Evolutionary conservation across 2,113 vertebrate species (phyloP).

Genomic region (Salvelinus fontinalis): DNA sequence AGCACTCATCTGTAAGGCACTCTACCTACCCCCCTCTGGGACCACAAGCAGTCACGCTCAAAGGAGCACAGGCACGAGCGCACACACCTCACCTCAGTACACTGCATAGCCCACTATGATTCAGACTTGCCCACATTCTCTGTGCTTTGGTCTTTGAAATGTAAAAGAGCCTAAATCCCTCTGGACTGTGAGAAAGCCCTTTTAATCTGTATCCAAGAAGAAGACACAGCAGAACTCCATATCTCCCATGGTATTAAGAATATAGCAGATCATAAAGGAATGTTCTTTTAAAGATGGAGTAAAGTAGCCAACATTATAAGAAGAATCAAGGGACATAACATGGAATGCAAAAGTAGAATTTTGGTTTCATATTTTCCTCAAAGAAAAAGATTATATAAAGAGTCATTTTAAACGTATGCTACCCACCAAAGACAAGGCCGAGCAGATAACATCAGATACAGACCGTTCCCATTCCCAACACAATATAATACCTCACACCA

Average conservation of each 20-base stretch:
- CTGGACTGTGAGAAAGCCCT: slow-evolving; percentile 49
- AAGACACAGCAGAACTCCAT: slow-evolving; percentile 46
- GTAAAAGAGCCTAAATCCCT: slow-evolving; percentile 58
- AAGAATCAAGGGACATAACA: slow-evolving; percentile 32
- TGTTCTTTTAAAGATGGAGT: slow-evolving; percentile 50
- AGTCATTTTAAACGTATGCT: too few species aligned
- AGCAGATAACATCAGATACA: too few species aligned
- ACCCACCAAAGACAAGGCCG: too few species aligned
- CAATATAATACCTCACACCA: too few species aligned
- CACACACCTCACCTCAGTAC: slow-evolving; percentile 10
- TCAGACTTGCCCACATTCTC: slow-evolving; percentile 41
- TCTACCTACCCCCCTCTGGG: slow-evolving; percentile 64
- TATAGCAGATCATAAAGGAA: slow-evolving; percentile 47
- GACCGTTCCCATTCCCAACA: too few species aligned
- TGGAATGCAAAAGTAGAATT: slow-evolving; percentile 14
- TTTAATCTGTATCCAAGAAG: slow-evolving; percentile 49
- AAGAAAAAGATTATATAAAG: background rate
- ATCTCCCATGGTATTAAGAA: slow-evolving; percentile 64
- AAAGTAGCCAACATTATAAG: slow-evolving; percentile 43
- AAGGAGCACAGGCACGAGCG: slow-evolving; percentile 40
- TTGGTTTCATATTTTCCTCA: slow-evolving; percentile 4
- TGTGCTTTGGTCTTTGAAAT: slow-evolving; percentile 58
- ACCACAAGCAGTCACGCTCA: slow-evolving; percentile 33
- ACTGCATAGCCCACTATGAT: slow-evolving; percentile 54
- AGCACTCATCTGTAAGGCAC: slow-evolving; percentile 67